Percentiles rank a stretch among this genome's conserved stretches.
These are phyloP conservation scores for Perca flavescens DNA, from an alignment of 2,113 vertebrate genomes.

Conservation along the genomic window DNA sequence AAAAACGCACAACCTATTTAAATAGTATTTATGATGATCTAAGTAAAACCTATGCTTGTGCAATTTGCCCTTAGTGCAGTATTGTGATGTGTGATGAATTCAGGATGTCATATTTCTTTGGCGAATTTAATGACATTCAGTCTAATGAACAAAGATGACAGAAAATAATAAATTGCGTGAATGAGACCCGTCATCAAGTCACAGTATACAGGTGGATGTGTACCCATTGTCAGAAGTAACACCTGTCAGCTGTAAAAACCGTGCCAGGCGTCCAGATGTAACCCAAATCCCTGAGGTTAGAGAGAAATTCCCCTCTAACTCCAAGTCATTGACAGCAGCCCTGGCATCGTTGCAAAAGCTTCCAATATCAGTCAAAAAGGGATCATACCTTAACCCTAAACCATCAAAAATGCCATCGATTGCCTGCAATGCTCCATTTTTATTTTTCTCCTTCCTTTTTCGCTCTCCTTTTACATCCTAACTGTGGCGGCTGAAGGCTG, in stretches of 20 bases:
- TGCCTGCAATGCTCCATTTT: conserved; percentile 15
- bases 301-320: conserved; percentile 27
- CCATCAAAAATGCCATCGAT: conserved; percentile 52
- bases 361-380: conserved; percentile 31
- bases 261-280: background rate
- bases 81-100: background rate
- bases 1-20: too few relatives aligned
- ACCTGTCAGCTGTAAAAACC: conserved; percentile 17
- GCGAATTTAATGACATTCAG: background rate
- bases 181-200: background rate
- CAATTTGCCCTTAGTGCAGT: too few relatives aligned
- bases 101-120: too few relatives aligned
- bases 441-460: background rate
- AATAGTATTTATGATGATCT: too few relatives aligned
- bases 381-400: conserved; percentile 55
- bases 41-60: too few relatives aligned
- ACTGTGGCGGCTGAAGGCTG: conserved; percentile 51
- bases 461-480: conserved; percentile 28
- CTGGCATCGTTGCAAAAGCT: conserved; percentile 27
- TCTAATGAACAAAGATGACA: too few relatives aligned
- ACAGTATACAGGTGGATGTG: background rate
- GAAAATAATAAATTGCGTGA: background rate
- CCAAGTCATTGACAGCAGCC: conserved; percentile 27
- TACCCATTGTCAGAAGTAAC: background rate
- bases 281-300: conserved; percentile 13